Percentiles rank a stretch among this genome's conserved stretches.
Conservation (phyloP, 2,797 vertebrate genomes). For the Glyptemys insculpta region DNA sequence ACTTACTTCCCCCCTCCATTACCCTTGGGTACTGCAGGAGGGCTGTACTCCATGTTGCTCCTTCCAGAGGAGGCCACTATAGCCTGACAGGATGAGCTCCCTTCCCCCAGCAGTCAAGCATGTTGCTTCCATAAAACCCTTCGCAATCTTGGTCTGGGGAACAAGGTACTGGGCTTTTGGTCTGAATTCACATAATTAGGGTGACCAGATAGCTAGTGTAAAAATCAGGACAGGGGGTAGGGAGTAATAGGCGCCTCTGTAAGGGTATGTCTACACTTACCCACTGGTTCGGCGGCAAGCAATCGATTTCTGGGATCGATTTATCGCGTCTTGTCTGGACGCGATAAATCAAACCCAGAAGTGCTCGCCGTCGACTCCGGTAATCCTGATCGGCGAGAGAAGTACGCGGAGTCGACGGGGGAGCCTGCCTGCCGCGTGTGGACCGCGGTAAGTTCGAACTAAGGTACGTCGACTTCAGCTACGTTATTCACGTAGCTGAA, state of each 20-base stretch:
- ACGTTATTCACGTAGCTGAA: too few species aligned
- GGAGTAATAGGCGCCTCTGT: neutral
- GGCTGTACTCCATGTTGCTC: neutral
- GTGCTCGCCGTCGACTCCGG: too few species aligned
- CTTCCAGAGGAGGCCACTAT: neutral
- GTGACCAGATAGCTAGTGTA: neutral
- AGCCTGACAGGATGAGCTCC: neutral
- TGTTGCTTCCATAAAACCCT: neutral
- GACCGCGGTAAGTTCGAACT: too few species aligned
- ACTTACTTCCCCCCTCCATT: neutral
- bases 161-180: neutral
- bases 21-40: neutral
- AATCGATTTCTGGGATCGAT: too few species aligned
- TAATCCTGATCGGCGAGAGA: too few species aligned
- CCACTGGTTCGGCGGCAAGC: too few species aligned
- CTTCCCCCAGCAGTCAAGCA: neutral
- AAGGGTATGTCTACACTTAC: too few species aligned
- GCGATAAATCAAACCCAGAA: too few species aligned
- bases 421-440: too few species aligned
- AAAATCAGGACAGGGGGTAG: neutral
- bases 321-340: too few species aligned
- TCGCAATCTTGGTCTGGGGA: rapidly evolving
- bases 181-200: rapidly evolving
- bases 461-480: too few species aligned
- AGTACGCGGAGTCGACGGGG: too few species aligned